These are phyloP conservation scores for Chrysolina haemoptera DNA, from an alignment of 2,888 invertebrate genomes.

Conservation along the genomic window DNA sequence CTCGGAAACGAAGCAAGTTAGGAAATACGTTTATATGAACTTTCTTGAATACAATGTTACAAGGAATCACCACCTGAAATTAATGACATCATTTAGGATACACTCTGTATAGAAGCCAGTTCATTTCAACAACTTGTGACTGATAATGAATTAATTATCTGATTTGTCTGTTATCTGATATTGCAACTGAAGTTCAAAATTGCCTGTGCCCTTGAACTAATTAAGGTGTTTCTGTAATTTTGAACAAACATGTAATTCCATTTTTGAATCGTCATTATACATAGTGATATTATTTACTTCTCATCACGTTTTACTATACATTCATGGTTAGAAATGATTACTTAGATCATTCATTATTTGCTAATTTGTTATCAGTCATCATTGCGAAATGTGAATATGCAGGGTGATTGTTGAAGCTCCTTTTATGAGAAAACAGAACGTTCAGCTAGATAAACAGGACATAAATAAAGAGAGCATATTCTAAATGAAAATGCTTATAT, in stretches of 20 bases:
- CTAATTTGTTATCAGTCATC: not conserved
- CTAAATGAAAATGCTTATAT: too few relatives aligned
- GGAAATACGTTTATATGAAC: too few relatives aligned
- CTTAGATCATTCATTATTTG: not conserved
- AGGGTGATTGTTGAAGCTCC: not conserved
- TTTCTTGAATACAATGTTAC: too few relatives aligned
- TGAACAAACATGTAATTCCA: not conserved
- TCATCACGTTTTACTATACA: not conserved
- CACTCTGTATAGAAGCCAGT: too few relatives aligned
- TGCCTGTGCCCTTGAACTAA: not conserved
- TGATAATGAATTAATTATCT: not conserved
- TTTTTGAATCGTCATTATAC: not conserved
- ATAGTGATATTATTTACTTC: not conserved
- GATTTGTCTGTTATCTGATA: not conserved
- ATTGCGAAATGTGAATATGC: not conserved
- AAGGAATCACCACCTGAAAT: too few relatives aligned
- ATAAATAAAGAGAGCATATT: too few relatives aligned
- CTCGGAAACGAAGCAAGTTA: too few relatives aligned
- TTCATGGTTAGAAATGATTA: not conserved
- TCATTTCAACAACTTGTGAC: not conserved
- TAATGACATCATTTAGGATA: too few relatives aligned
- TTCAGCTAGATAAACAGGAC: too few relatives aligned
- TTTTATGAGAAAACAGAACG: too few relatives aligned
- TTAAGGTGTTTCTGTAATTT: not conserved
- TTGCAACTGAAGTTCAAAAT: not conserved